Conservation (phyloP, 2,113 vertebrate genomes). For the Agelaius tricolor region DNA sequence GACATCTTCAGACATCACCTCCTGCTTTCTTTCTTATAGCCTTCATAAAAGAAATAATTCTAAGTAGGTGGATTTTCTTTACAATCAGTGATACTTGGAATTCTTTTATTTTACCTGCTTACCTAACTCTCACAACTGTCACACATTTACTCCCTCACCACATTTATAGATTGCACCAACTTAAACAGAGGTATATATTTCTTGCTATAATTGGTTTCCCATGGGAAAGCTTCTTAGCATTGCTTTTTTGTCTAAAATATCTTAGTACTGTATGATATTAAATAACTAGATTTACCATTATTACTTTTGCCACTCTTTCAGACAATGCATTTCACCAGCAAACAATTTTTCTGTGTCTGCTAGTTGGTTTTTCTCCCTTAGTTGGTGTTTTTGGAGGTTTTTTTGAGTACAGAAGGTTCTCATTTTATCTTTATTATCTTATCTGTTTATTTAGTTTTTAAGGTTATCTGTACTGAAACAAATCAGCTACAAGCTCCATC, state of each 20-base stretch:
- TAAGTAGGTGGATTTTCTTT: not conserved
- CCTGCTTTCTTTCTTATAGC: not conserved
- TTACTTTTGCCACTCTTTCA: not conserved
- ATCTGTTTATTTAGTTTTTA: not conserved
- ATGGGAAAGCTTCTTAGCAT: not conserved
- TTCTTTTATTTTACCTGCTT: not conserved
- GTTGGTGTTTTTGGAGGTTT: not conserved
- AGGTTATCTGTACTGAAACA: not conserved
- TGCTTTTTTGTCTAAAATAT: not conserved
- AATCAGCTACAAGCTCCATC: not conserved
- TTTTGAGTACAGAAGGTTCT: not conserved
- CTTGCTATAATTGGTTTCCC: not conserved
- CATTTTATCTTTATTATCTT: not conserved
- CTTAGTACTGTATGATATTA: not conserved
- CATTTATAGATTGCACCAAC: rapidly evolving
- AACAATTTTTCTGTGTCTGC: not conserved
- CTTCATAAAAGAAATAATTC: not conserved
- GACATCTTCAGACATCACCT: not conserved
- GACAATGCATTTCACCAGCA: not conserved
- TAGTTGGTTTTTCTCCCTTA: not conserved
- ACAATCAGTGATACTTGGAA: not conserved
- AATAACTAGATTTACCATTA: not conserved
- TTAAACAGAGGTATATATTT: not conserved
- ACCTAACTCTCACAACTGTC: not conserved
- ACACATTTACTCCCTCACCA: not conserved